These are phyloP conservation scores for Peucedramus taeniatus DNA, from an alignment of 2,113 vertebrate species.

Conservation along the genomic window DNA sequence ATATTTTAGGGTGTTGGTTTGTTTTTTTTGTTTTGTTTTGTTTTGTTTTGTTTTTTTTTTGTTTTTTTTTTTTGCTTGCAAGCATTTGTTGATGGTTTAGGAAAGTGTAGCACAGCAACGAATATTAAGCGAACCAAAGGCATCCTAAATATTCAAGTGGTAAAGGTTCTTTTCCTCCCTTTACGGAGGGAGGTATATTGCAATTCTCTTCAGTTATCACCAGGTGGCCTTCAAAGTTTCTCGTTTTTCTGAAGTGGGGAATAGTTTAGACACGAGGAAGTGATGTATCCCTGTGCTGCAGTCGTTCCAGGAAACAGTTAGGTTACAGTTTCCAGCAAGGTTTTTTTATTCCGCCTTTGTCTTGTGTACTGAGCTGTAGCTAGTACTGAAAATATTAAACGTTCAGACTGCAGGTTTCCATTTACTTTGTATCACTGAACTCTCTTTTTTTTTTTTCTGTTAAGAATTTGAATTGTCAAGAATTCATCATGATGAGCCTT, in stretches of 20 bases:
- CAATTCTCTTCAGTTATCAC: slow-evolving; percentile 19
- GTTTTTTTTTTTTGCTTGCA: background rate
- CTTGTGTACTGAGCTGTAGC: background rate
- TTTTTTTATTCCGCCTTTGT: background rate
- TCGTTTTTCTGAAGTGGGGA: background rate
- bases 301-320: slow-evolving; percentile 15
- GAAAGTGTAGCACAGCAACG: background rate
- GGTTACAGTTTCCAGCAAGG: background rate
- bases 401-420: background rate
- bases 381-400: background rate
- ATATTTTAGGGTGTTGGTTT: background rate
- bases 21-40: background rate
- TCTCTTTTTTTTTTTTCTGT: background rate
- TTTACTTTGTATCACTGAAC: background rate
- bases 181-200: background rate
- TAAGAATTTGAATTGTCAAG: background rate
- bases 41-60: background rate
- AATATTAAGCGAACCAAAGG: background rate
- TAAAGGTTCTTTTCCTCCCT: fast-evolving
- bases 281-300: slow-evolving; percentile 18
- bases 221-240: slow-evolving; percentile 26
- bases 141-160: background rate
- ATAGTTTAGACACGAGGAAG: slow-evolving; percentile 8
- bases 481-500: background rate
- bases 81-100: background rate